Evolutionary conservation across 2,888 invertebrate species (phyloP).

Genomic region (Congeria kusceri): DNA sequence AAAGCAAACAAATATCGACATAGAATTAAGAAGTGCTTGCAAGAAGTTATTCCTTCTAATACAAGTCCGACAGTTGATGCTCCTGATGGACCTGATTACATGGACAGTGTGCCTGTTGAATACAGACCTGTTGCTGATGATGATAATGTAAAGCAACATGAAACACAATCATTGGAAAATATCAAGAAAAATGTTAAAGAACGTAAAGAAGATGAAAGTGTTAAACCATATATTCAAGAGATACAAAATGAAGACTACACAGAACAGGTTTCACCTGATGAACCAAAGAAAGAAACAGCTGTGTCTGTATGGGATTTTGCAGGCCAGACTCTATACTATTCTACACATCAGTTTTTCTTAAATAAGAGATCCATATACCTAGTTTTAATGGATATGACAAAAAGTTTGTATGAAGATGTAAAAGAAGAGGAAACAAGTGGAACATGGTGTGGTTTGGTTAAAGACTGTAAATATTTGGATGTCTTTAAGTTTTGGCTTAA

Average conservation of each 20-base stretch:
- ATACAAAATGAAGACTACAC: neutral
- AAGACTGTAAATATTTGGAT: constrained; percentile 42
- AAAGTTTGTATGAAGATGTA: constrained; percentile 4
- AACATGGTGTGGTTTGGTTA: neutral
- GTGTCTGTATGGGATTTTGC: constrained; percentile 60
- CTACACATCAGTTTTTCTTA: constrained; percentile 59
- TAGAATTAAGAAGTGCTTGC: too few relatives aligned
- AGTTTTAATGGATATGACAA: constrained; percentile 47
- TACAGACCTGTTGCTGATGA: neutral
- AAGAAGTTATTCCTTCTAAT: too few relatives aligned
- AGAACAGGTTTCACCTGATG: neutral
- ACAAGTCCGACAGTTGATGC: too few relatives aligned
- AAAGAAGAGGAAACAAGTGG: constrained; percentile 9
- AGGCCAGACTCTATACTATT: constrained; percentile 52
- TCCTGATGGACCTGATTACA: too few relatives aligned
- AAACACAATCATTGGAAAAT: neutral
- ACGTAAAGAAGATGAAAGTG: neutral
- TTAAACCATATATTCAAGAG: neutral
- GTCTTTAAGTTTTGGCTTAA: constrained; percentile 59
- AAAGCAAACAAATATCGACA: neutral
- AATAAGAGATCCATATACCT: constrained; percentile 53
- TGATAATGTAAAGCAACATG: neutral
- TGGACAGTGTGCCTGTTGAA: neutral
- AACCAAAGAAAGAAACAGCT: neutral
- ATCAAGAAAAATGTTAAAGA: neutral